Base-by-base conservation (phyloP, 2,888 invertebrate species). In the Deladenus siricidicola region DNA sequence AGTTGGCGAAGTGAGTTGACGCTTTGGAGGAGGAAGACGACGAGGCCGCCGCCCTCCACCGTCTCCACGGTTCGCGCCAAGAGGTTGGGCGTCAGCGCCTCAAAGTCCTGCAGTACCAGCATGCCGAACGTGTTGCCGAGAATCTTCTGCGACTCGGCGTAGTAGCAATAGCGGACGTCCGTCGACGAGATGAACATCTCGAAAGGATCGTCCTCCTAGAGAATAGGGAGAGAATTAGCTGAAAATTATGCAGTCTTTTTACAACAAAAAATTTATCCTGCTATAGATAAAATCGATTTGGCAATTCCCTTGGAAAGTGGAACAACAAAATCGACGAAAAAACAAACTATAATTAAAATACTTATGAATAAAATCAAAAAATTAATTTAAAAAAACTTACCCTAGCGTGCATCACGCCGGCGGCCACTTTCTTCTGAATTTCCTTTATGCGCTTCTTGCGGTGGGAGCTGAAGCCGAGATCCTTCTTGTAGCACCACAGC, bases 401-500 rank as follows among this genome's bases (percentile, higher is more conserved):
- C 57, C 64, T 52, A 14, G 60, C 56, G 50, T 66, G 60, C 39
- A 62, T 62, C 19, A 61, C 66, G 6, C 72, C 93, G 2, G 88
- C 86, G 74, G 89, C 88, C 34, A 90, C 87, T 83, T 91, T 92
- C 73, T 86, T 86, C 73, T 87, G 85, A 14, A 88, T 76, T 62
- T 85, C 84, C 77, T 90, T 89, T 83, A 91, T 90, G 67, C 90
- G 85, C 81, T 96, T 96, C 76, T 91, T 89, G 6, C 91, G 86
- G 79, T 93, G 89, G 78, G 91, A 88, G 82, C 88, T 88, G 28
- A 63, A 89, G 28, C 89, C 89, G 72, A 90, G 86, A 79, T 91
- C 89, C 86, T 94, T 85, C 75, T 98, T 99, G 81, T 98, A 98
- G 80, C 98, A 98, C 98, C 98, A 98, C 10, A 98, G 82, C 1